Evolutionary conservation across 2,888 invertebrate species (phyloP).

Genomic region (Thymelicus lineola): DNA sequence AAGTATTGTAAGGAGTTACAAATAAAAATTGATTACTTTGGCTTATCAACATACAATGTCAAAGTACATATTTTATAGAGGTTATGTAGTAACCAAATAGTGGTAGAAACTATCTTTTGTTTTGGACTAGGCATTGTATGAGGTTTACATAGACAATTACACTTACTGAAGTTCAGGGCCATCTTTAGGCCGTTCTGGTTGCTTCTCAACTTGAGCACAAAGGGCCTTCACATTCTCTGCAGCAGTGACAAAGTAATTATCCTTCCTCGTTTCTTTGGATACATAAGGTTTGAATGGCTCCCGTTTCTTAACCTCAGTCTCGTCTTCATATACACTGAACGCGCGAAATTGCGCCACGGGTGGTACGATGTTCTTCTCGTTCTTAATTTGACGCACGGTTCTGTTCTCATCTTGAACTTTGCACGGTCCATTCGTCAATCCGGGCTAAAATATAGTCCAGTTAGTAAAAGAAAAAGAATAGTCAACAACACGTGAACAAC

Average conservation of each 20-base stretch:
- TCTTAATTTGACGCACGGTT: conserved; percentile 75
- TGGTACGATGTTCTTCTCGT: conserved; percentile 80
- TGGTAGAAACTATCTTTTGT: neutral
- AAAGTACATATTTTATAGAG: neutral
- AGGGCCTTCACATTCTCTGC: conserved; percentile 68
- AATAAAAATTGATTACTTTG: neutral
- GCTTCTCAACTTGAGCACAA: conserved; percentile 69
- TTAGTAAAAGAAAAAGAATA: conserved; percentile 39
- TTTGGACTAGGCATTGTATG: neutral
- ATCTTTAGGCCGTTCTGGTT: conserved; percentile 67
- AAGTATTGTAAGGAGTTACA: neutral
- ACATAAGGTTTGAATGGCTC: conserved; percentile 77
- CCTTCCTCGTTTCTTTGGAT: conserved; percentile 69
- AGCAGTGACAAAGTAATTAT: conserved; percentile 65
- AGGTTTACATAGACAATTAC: neutral
- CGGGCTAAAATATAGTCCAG: conserved; percentile 58
- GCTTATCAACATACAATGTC: too few relatives aligned
- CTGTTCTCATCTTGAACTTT: conserved; percentile 81
- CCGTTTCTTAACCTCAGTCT: conserved; percentile 73
- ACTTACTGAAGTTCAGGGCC: conserved; percentile 39
- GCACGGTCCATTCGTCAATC: conserved; percentile 75
- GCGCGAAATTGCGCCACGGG: conserved; percentile 91
- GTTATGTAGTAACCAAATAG: neutral
- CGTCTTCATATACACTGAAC: conserved; percentile 90
- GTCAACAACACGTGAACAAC: conserved; percentile 29